phyloP scores from a whole-genome alignment of 2,797 vertebrate genomes.

The Pipistrellus pipistrellus region DNA sequence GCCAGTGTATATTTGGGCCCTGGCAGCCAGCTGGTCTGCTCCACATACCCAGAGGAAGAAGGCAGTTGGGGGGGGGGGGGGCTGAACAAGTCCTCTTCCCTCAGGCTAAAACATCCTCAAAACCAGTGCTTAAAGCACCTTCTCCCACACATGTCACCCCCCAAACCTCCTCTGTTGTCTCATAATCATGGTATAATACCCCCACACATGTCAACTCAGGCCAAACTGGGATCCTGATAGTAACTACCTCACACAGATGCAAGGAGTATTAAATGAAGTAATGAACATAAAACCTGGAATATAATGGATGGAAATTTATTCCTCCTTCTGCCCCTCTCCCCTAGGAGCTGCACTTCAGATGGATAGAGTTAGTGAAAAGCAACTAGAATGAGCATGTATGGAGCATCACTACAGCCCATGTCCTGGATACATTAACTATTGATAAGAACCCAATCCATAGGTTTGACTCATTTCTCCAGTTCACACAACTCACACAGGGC shows the following conservation, averaged over 20 bases:
- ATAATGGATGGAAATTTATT: not conserved
- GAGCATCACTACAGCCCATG: not conserved
- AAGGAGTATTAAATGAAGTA: not conserved
- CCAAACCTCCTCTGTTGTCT: too few relatives aligned
- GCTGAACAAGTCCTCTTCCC: not conserved
- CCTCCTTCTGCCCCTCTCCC: not conserved
- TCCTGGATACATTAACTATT: not conserved
- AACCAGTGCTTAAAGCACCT: constrained; percentile 29
- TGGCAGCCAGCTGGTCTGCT: constrained; percentile 29
- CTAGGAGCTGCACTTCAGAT: not conserved
- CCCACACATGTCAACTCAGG: not conserved
- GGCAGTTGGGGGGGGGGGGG: not conserved
- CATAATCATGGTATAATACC: not conserved
- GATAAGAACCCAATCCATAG: not conserved
- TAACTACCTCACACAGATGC: not conserved
- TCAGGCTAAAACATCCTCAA: not conserved
- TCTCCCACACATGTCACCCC: not conserved
- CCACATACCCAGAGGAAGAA: not conserved
- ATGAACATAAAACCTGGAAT: not conserved
- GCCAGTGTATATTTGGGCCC: not conserved
- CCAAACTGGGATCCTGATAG: not conserved
- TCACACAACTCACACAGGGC: not conserved
- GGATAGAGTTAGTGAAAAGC: not conserved
- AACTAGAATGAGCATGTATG: not conserved
- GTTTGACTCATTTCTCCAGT: not conserved